Base-by-base conservation (phyloP, 2,113 vertebrate species). In the Cercocebus atys region DNA sequence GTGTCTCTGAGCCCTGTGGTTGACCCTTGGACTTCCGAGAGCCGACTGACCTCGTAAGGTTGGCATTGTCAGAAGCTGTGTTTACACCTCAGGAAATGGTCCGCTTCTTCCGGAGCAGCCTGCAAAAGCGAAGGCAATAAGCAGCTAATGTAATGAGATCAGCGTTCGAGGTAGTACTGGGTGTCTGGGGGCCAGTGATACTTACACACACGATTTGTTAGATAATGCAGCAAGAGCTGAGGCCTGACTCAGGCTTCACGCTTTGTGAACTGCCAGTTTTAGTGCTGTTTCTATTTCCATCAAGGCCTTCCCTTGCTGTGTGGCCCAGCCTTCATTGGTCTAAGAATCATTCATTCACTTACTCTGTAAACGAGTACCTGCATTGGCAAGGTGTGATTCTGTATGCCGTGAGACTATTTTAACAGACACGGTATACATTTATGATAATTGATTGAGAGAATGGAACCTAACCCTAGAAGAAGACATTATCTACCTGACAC, bases 401-500 rank as follows among this genome's bases (percentile, higher is more conserved):
- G 9, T 88, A 9, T 88, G 61, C 47, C 47, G 3, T 11, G 22
- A 64, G 64, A 66, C n/a, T 32, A 6, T 92, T 89, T 84, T 78
- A 72, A 38, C 17, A 72, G 30, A 72, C 38, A 0, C 18, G 25
- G 66, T 73, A 16, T 79, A 45, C 82, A 45, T 38, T 82, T 76
- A 61, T 6, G 35, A 50, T 92, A 76, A 81, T 40, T 72, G 61
- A 13, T 81, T 72, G 38, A 94, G 50, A 87, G 4, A 16, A 11
- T 89, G 3, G 12, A 47, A 40, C 66, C 64, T 90, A 61, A n/a
- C 8, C 14, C 45, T 55, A 43, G 93, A 92, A 81, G 45, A 97
- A 83, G 83, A 92, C 18, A 72, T 93, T 55, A 86, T 72, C 93
- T 95, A 59, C 57, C 47, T 87, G 83, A 87, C 43, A 93, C 14